Percentiles rank a stretch among this genome's conserved stretches.
Evolutionary conservation across 1,140 invertebrate species (phyloP).

Genomic region (Anastrepha obliqua): DNA sequence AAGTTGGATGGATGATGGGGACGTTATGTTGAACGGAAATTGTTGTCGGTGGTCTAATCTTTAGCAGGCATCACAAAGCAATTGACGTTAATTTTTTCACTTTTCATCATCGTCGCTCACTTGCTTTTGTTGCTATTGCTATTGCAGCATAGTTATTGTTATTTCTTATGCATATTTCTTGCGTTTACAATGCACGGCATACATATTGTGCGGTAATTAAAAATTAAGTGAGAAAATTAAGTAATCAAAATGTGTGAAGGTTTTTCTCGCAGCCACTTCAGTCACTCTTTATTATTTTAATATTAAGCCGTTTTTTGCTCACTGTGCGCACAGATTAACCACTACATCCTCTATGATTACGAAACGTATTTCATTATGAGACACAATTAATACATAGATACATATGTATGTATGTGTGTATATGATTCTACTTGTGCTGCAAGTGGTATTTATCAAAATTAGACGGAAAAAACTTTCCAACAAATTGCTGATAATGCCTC

Average conservation of each 20-base stretch:
- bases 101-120: background rate
- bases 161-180: background rate
- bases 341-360: background rate
- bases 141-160: background rate
- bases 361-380: background rate
- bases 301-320: background rate
- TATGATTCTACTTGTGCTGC: too few species aligned
- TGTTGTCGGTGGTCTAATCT: constrained; percentile 25
- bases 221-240: background rate
- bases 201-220: constrained; percentile 26
- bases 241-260: constrained; percentile 38
- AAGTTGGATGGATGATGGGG: constrained; percentile 18
- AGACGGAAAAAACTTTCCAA: too few species aligned
- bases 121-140: background rate
- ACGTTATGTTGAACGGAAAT: constrained; percentile 43
- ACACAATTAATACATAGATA: background rate
- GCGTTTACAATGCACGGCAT: background rate
- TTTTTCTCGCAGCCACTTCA: background rate
- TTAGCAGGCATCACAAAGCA: background rate
- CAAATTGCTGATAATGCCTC: too few species aligned
- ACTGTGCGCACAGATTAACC: background rate
- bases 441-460: too few species aligned
- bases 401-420: too few species aligned
- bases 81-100: constrained; percentile 24
- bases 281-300: constrained; percentile 8